Evolutionary conservation across 2,113 vertebrate species (phyloP).

Genomic region (Ochotona curzoniae): DNA sequence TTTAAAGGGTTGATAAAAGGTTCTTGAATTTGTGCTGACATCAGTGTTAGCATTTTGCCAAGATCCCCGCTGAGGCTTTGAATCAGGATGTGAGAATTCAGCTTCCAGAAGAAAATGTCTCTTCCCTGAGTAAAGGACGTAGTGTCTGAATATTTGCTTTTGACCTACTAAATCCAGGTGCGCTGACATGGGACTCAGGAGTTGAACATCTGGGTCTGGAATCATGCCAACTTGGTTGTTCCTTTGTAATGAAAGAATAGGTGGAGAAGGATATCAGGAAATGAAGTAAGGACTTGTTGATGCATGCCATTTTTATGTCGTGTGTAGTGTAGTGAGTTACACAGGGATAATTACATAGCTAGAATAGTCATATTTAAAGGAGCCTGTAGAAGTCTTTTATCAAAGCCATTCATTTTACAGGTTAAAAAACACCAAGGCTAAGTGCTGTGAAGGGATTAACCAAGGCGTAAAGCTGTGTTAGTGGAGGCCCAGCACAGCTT

Average conservation of each 20-base stretch:
- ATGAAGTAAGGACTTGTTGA: constrained; percentile 45
- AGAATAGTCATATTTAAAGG: constrained; percentile 19
- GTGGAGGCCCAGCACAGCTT: background rate
- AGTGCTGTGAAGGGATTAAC: constrained; percentile 61
- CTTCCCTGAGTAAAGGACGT: background rate
- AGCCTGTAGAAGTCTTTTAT: background rate
- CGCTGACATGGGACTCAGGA: background rate
- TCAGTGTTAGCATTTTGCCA: constrained; percentile 14
- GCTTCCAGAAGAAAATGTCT: background rate
- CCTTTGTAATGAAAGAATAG: constrained; percentile 45
- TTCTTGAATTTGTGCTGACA: background rate
- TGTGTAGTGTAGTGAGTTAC: background rate
- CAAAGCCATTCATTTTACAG: constrained; percentile 58
- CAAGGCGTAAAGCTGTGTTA: constrained; percentile 1
- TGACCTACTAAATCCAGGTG: background rate
- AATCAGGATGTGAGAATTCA: background rate
- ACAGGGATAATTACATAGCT: constrained; percentile 48
- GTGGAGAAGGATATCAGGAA: constrained; percentile 52
- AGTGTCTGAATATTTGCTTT: background rate
- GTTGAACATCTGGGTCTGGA: background rate
- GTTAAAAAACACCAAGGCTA: constrained; percentile 30
- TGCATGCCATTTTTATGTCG: constrained; percentile 10
- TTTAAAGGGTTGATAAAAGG: background rate
- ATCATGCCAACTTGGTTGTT: constrained; percentile 5
- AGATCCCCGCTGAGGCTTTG: background rate